Conservation (phyloP, 2,888 invertebrate genomes). For the Campoplex nolae region DNA sequence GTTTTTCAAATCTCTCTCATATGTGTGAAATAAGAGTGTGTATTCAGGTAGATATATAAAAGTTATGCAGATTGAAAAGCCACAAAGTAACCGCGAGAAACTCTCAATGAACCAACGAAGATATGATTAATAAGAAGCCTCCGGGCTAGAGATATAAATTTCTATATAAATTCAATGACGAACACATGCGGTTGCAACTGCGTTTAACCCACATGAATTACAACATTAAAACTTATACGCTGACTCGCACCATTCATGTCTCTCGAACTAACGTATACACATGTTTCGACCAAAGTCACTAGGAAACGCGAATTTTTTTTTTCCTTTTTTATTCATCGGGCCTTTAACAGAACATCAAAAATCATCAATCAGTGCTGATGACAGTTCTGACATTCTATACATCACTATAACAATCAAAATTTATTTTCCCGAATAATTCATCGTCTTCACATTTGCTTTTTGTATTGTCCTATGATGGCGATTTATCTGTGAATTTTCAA, state of each 20-base stretch:
- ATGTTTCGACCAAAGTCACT: background rate
- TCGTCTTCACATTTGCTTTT: background rate
- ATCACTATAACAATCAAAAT: background rate
- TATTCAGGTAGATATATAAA: background rate
- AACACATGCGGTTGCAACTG: conserved; percentile 9
- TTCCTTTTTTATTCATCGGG: background rate
- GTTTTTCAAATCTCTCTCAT: background rate
- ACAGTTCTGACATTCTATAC: background rate
- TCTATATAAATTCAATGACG: conserved; percentile 19
- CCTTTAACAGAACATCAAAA: background rate
- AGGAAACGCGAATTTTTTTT: background rate
- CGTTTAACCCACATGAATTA: conserved; percentile 41
- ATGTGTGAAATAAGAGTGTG: background rate
- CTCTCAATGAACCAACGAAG: conserved; percentile 50
- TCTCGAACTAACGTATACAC: background rate
- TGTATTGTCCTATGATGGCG: background rate
- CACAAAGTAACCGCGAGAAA: conserved; percentile 22
- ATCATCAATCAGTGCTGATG: conserved; percentile 32
- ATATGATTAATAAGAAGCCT: conserved; percentile 56
- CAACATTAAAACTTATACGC: conserved; percentile 45
- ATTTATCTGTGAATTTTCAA: background rate
- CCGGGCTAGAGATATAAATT: conserved; percentile 9
- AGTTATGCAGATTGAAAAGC: conserved; percentile 27
- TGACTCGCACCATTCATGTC: background rate
- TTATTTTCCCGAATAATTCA: background rate